Evolutionary conservation across 2,113 vertebrate genomes (phyloP), one percentile per base, ranked within the genome.

Genomic region (Gobius niger): DNA sequence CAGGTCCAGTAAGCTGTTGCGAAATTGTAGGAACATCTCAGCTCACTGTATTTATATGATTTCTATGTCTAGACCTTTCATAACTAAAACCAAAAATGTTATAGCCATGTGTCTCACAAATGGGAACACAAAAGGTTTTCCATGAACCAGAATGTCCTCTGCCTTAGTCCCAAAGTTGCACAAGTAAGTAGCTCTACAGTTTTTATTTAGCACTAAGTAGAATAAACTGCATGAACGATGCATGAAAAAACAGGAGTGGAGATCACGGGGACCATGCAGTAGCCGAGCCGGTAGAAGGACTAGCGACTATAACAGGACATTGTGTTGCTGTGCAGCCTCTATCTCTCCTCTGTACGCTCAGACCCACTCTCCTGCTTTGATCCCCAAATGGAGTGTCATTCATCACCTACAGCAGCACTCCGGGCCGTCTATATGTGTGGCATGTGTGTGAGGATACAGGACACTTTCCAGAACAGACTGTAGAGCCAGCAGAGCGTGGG

Each of bases 331-430:
- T 65, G 80, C 66, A 78, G 80, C 77, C 24, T 34, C 24, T 34
- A 34, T 72, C 75, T 81, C 63, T 69, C 71, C 73, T 81, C 68
- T 73, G 72, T 80, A 57, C 79, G 75, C 61, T 75, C 40, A 0
- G 65, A 81, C 82, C 75, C 76, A 62, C 84, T 88, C 82, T 85
- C 85, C 79, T 52, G 84, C 90, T 89, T 89, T 91, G 88, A 91
- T 92, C 89, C 86, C 83, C 74, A 62, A 77, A 77, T 68, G 73
- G 82, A 83, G 84, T 83, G 87, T 84, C 90, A 82, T 89, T 90
- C 83, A 88, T 90, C 84, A 90, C 84, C 82, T 78, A 67, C 81
- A 85, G 74, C 69, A 42, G 75, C 72, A 75, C 83, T 87, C 79
- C 82, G 75, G 83, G 76, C 82, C 50, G 12, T 65, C 60, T 11